Evolutionary conservation across 2,888 invertebrate genomes (phyloP), one percentile per base, ranked within the genome.

Genomic region (Epinotia ramella): DNA sequence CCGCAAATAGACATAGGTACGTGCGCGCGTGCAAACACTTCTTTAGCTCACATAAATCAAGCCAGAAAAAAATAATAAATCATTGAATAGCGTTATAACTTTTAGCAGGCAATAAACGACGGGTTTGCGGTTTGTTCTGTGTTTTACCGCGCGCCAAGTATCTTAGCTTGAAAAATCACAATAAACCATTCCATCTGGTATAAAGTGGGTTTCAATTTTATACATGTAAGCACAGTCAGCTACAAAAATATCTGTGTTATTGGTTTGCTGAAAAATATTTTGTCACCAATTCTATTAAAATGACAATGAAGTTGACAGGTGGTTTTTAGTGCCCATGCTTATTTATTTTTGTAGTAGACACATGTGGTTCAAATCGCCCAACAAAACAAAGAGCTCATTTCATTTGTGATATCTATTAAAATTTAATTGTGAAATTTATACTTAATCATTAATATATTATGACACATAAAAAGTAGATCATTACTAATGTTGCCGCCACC

Each of bases 1-100:
- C 88, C 86, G 82, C 85, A 91, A 92, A 91, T 90, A 92, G 88
- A 90, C 82, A 86, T 85, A 80, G 80, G 80, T 81, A 80, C 80
- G 80, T 81, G 84, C 83, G 84, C 80, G 84, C 80, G 82, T 84
- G 83, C 85, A 84, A 87, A 87, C 86, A 87, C 83, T 87, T 88
- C 85, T 89, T 88, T 86, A 85, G 81, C 83, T 77, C 83, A 82
- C 84, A 85, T 89, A 88, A 88, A 90, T 87, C 85, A 86, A 83
- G 80, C 81, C 69, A 80, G 82, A 86, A 88, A 87, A 87, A 88
- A 86, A 86, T 78, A 83, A 87, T 86, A 87, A 86, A 88, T 86
- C 84, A 87, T 84, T 84, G 83, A 82, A 78, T 80, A 80, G 79
- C 79, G 79, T 80, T 80, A n/a, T 82, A 84, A 84, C 82, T 87